phyloP scores from a whole-genome alignment of 2,797 vertebrate genomes.

The Micromesistius poutassou region DNA sequence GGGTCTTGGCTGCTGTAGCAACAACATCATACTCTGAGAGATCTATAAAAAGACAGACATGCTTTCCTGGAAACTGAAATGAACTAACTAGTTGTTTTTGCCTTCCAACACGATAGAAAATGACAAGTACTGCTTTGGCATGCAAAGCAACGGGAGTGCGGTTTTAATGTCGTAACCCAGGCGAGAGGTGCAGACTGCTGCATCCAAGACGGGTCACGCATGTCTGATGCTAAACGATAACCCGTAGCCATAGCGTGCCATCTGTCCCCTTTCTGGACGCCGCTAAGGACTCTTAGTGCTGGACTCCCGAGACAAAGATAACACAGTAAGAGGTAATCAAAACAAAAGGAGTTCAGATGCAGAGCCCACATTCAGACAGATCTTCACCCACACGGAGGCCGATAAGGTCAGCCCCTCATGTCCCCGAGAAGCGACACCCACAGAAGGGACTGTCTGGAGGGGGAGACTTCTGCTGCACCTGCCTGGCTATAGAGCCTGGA shows the following conservation, averaged over 20 bases:
- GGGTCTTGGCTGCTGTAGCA: neutral
- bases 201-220: conserved; percentile 49
- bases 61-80: neutral
- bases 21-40: neutral
- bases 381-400: conserved; percentile 55
- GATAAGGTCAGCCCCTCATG: conserved; percentile 67
- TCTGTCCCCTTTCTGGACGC: conserved; percentile 55
- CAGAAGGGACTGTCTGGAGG: conserved; percentile 15
- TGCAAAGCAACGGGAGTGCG: conserved; percentile 9
- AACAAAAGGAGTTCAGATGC: conserved; percentile 57
- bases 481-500: conserved; percentile 6
- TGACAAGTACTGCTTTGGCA: conserved; percentile 9
- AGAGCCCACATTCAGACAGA: conserved; percentile 65
- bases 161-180: conserved; percentile 38
- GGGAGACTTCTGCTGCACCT: neutral
- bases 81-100: neutral
- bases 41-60: conserved; percentile 1
- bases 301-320: conserved; percentile 53
- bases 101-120: neutral
- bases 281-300: conserved; percentile 41
- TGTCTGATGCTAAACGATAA: conserved; percentile 61
- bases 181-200: conserved; percentile 32
- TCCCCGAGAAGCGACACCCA: conserved; percentile 47
- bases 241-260: conserved; percentile 59
- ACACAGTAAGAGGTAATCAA: conserved; percentile 57